Base-by-base conservation (phyloP, 2,113 vertebrate species). In the Gracilinanus agilis region DNA sequence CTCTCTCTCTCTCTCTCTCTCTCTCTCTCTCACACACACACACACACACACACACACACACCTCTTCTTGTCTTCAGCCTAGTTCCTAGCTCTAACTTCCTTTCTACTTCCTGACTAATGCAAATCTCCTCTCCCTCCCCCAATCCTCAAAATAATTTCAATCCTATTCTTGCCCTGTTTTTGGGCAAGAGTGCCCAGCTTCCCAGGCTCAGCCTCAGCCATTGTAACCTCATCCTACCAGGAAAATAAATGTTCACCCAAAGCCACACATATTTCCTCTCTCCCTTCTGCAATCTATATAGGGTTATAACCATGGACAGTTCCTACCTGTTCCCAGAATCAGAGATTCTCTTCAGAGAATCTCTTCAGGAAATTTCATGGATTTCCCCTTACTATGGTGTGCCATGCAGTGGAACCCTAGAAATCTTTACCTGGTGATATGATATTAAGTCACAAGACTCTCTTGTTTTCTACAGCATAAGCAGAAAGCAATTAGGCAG, bases 401-500 rank as follows among this genome's bases (percentile, higher is more conserved):
- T 61, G 11, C 27, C 61, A 23, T 83, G n/a, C 12, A 40, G n/a
- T 83, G 19, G 67, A 83, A 1, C 67, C n/a, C n/a, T 83, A n/a
- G 16, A 40, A 83, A 83, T 23, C n/a, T 83, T 83, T 83, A 40
- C 19, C 40, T 83, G 67, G 44, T n/a, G n/a, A n/a, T n/a, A n/a
- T 96, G 58, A 94, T 61, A 95, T 97, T 93, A 94, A 88, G 97
- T 94, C 92, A 55, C 55, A 83, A 96, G 90, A 92, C 93, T 97
- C 91, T 96, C 1, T 95, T 96, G 97, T 93, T 96, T 96, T 92
- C 97, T 88, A 92, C 90, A 98, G 93, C 97, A 97, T 98, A 98
- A 97, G 97, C 93, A 97, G 96, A 96, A 96, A 94, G 96, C 89
- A 98, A 97, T 98, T 98, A 98, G 98, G 97, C 97, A 96, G 89